phyloP scores from a whole-genome alignment of 1,140 invertebrate species.

The fruit fly (Drosophila melanogaster) region Release_6_plus_ISO1_MT NT_033779.5:10038501-10039000 shows the following conservation, averaged over 20 bases:
- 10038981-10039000: no score
- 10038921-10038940: slow-evolving; percentile 41
- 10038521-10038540: slow-evolving; percentile 91
- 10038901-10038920: slow-evolving; percentile 42
- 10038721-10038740: slow-evolving; percentile 91
- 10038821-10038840: slow-evolving; percentile 52
- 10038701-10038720: slow-evolving; percentile 94
- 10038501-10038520: slow-evolving; percentile 96
- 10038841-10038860: slow-evolving; percentile 39
- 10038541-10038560: slow-evolving; percentile 95
- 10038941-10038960: slow-evolving; percentile 13
- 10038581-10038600: slow-evolving; percentile 94
- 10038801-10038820: slow-evolving; percentile 61
- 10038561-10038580: slow-evolving; percentile 93
- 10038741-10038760: slow-evolving; percentile 90
- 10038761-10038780: slow-evolving; percentile 86
- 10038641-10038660: no score
- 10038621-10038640: background rate
- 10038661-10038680: no score
- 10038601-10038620: slow-evolving; percentile 95
- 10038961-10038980: slow-evolving; percentile 6
- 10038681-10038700: slow-evolving; percentile 88
- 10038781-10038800: slow-evolving; percentile 72
- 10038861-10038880: slow-evolving; percentile 48
- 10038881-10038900: slow-evolving; percentile 52